These are phyloP conservation scores for Lomographa bimaculata DNA, from an alignment of 2,888 invertebrate species.

Conservation along the genomic window DNA sequence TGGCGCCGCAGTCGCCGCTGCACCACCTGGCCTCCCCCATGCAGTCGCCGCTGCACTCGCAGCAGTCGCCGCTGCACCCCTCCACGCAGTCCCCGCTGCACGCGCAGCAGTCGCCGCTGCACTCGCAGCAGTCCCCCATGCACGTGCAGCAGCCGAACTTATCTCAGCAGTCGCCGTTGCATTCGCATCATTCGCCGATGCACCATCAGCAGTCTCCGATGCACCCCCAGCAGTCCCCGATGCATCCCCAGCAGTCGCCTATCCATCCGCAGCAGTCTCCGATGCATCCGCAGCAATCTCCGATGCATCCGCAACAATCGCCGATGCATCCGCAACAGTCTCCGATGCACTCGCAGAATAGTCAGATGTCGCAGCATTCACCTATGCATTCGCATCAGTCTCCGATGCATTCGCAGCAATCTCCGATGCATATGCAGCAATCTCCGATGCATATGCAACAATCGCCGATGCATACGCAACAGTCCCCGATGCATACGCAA, in stretches of 20 bases:
- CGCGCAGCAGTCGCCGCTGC: conserved; percentile 66
- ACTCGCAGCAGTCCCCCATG: conserved; percentile 69
- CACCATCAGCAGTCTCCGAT: conserved; percentile 54
- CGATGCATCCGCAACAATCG: conserved; percentile 56
- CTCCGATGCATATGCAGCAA: conserved; percentile 49
- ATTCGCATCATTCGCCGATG: conserved; percentile 54
- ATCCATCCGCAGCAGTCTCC: conserved; percentile 55
- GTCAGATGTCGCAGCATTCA: conserved; percentile 54
- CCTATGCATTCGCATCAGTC: conserved; percentile 57
- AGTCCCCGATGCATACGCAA: conserved; percentile 61
- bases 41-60: conserved; percentile 66
- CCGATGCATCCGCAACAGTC: conserved; percentile 62
- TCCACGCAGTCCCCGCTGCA: conserved; percentile 70
- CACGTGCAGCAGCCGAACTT: conserved; percentile 46
- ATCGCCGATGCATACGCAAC: conserved; percentile 58
- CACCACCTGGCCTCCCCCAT: conserved; percentile 60
- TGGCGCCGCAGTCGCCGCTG: conserved; percentile 54
- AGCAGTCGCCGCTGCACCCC: conserved; percentile 67
- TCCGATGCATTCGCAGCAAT: conserved; percentile 63
- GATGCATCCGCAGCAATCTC: conserved; percentile 64
- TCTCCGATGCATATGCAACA: conserved; percentile 59
- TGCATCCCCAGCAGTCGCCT: conserved; percentile 62
- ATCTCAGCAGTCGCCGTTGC: conserved; percentile 46
- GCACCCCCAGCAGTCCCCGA: conserved; percentile 59
- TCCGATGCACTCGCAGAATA: conserved; percentile 60